Percentiles rank a stretch among this genome's conserved stretches.
Conservation (phyloP, 2,113 vertebrate species). For the Salvelinus namaycush region DNA sequence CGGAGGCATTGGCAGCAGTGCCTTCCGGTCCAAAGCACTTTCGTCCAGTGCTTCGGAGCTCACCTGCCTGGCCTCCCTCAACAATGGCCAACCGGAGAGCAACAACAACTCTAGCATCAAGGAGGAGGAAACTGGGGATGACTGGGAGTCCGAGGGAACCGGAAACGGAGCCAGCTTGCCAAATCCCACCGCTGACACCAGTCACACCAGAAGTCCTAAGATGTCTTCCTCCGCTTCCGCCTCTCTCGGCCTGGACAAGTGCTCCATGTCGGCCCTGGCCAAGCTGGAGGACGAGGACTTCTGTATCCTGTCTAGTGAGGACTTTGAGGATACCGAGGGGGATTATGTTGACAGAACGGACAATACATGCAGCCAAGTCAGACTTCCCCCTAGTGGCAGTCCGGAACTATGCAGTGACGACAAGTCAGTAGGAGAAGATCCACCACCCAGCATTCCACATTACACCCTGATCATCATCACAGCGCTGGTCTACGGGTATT, state of each 20-base stretch:
- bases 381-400: conserved; percentile 59
- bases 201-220: conserved; percentile 28
- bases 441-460: conserved; percentile 74
- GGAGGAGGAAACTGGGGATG: conserved; percentile 83
- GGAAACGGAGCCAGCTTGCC: conserved; percentile 53
- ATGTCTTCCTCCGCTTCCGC: conserved; percentile 27
- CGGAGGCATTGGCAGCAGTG: conserved; percentile 69
- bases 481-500: conserved; percentile 85
- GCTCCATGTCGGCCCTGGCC: conserved; percentile 86
- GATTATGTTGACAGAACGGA: conserved; percentile 39
- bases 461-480: conserved; percentile 83
- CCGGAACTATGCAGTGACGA: conserved; percentile 73
- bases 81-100: conserved; percentile 84
- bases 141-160: conserved; percentile 77
- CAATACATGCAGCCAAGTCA: conserved; percentile 44
- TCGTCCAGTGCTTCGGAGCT: conserved; percentile 93
- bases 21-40: conserved; percentile 87
- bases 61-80: conserved; percentile 80
- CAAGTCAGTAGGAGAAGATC: conserved; percentile 57
- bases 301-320: conserved; percentile 87
- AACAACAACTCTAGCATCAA: conserved; percentile 93
- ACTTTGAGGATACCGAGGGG: conserved; percentile 85
- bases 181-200: conserved; percentile 41
- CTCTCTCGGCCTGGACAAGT: conserved; percentile 82
- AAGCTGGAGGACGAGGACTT: conserved; percentile 95